These are phyloP conservation scores for Borostomias antarcticus DNA, from an alignment of 2,797 vertebrate species.

Conservation along the genomic window DNA sequence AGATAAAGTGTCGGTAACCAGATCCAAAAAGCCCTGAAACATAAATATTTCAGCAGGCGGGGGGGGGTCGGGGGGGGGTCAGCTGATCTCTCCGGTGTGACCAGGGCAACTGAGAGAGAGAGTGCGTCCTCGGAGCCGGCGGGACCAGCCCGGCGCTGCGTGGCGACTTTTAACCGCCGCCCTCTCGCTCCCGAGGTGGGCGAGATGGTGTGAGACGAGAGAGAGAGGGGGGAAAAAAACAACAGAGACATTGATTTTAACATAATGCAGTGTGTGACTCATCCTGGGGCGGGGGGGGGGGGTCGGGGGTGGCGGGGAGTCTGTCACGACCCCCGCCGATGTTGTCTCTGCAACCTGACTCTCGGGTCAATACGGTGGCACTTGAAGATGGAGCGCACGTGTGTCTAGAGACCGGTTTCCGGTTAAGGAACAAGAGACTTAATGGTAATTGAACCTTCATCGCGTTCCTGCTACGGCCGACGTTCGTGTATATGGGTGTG, in stretches of 20 bases:
- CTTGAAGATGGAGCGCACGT: conserved; percentile 24
- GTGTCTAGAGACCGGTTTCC: conserved; percentile 18
- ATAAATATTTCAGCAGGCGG: conserved; percentile 43
- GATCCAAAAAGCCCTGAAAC: conserved; percentile 12
- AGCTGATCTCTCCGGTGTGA: conserved; percentile 36
- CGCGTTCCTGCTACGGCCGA: neutral
- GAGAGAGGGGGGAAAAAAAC: conserved; percentile 24
- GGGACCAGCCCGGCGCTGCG: conserved; percentile 16
- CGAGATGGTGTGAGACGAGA: conserved; percentile 26
- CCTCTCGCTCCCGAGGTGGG: conserved; percentile 30
- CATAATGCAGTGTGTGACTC: conserved; percentile 54
- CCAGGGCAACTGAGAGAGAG: conserved; percentile 33
- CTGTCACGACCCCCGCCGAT: conserved; percentile 35
- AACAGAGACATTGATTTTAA: conserved; percentile 52
- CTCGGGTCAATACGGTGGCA: conserved; percentile 28
- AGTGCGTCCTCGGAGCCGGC: conserved; percentile 31
- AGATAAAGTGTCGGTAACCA: conserved; percentile 36
- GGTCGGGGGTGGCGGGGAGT: conserved; percentile 49
- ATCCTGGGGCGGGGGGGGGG: conserved; percentile 37
- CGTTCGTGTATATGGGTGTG: neutral
- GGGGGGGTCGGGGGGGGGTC: too few relatives aligned
- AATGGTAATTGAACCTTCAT: conserved; percentile 25
- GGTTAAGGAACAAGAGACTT: conserved; percentile 28
- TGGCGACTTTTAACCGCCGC: conserved; percentile 43
- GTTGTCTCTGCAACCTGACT: conserved; percentile 39